Evolutionary conservation across 2,797 vertebrate species (phyloP).

Genomic region (Oreochromis mossambicus): DNA sequence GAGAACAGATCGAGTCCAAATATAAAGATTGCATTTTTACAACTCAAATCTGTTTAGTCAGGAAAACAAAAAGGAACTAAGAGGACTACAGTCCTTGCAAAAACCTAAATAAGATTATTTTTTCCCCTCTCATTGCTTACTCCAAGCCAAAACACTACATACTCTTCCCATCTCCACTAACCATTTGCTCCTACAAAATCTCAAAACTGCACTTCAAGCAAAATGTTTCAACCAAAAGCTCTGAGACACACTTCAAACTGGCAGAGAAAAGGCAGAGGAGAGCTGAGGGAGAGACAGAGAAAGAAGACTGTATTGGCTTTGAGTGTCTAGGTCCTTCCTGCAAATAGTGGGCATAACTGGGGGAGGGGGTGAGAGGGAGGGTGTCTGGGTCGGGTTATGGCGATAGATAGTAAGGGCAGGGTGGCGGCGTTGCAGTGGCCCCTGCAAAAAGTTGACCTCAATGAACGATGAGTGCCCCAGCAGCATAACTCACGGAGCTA

Average conservation of each 20-base stretch:
- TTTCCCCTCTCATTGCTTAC: not conserved
- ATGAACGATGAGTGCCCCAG: conserved; percentile 95
- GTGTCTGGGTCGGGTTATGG: conserved; percentile 60
- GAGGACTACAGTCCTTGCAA: conserved; percentile 32
- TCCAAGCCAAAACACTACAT: conserved; percentile 22
- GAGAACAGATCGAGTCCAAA: conserved; percentile 86
- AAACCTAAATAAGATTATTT: conserved; percentile 7
- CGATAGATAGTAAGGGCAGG: conserved; percentile 71
- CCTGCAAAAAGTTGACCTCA: conserved; percentile 77
- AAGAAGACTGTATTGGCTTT: conserved; percentile 64
- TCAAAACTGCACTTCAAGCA: conserved; percentile 64
- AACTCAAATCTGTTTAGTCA: conserved; percentile 43
- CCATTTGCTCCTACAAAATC: conserved; percentile 25
- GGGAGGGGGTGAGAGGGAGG: not conserved
- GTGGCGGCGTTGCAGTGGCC: conserved; percentile 73
- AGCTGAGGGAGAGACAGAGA: conserved; percentile 38
- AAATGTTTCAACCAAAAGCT: conserved; percentile 59
- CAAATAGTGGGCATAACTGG: conserved; percentile 52
- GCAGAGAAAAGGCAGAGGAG: conserved; percentile 33
- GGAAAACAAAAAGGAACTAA: conserved; percentile 22
- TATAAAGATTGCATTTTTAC: conserved; percentile 70
- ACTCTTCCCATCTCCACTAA: conserved; percentile 27
- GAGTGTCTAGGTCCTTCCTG: conserved; percentile 70
- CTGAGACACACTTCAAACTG: conserved; percentile 59
- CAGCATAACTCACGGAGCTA: conserved; percentile 99